Evolutionary conservation across 2,888 invertebrate genomes (phyloP), one percentile per base, ranked within the genome.

Genomic region (Agonopterix subpropinquella): DNA sequence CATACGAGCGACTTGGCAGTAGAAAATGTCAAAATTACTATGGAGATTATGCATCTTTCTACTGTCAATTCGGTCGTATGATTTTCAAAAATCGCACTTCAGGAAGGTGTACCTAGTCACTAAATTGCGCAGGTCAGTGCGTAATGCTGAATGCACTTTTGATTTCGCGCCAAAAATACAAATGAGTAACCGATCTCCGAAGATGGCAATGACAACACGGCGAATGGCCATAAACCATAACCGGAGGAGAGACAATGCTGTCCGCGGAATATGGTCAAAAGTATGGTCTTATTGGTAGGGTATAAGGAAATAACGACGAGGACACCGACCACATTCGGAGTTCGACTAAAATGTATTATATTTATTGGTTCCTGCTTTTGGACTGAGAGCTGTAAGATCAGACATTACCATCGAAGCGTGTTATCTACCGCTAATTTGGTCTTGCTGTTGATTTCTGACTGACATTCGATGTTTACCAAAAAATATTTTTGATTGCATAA

Each of bases 221-320:
- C 65, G 56, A 57, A 56, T 61, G 59, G 54, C 64, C 62, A 63
- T 73, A 72, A 74, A 75, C 76, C 72, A 72, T 70, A 75, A 69
- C 65, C 53, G 70, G 65, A 49, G 46, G 52, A 59, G 62, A 64
- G 64, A 70, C 68, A 70, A 68, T 67, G 65, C 66, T 70, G 65
- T 67, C 57, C 56, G 63, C 55, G 59, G 62, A 61, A 60, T 61
- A 59, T 53, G 61, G 57, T 65, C 65, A 70, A 66, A 64, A 65
- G 61, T 74, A 67, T 70, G 67, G 65, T 57, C 60, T 67, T 69
- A 70, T 69, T 69, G 65, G 62, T 57, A 52, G 59, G 65, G 54
- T 68, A 68, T 77, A 82, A 83, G 83, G 83, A 83, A 83, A 82
- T 74, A 77, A 65, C 65, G 56, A 55, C 73, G 75, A 77, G 80